These are phyloP conservation scores for Phalera bucephala DNA, from an alignment of 2,888 invertebrate species.

Conservation along the genomic window DNA sequence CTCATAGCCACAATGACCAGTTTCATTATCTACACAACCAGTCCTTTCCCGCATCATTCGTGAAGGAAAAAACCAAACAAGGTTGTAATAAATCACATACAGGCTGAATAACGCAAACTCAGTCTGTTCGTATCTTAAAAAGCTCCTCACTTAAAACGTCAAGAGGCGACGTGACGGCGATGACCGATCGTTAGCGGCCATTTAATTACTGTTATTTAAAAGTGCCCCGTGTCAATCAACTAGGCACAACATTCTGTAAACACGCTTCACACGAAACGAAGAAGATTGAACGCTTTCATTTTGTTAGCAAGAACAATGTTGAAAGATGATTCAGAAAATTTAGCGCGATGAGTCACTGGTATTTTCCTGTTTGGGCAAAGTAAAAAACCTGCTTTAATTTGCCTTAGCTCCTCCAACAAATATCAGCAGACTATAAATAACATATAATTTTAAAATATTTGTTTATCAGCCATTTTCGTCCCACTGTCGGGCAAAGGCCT, in stretches of 20 bases:
- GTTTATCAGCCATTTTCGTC: too few relatives aligned
- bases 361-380: neutral
- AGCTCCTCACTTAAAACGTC: slow-evolving; percentile 55
- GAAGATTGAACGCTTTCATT: slow-evolving; percentile 20
- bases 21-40: too few relatives aligned
- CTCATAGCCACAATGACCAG: too few relatives aligned
- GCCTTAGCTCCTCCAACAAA: too few relatives aligned
- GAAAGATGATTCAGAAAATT: slow-evolving; percentile 2
- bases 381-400: neutral
- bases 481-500: too few relatives aligned
- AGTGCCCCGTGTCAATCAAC: slow-evolving; percentile 65
- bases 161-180: slow-evolving; percentile 44
- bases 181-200: slow-evolving; percentile 56
- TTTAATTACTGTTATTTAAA: slow-evolving; percentile 75
- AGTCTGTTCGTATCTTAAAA: slow-evolving; percentile 20
- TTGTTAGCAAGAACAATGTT: slow-evolving; percentile 3
- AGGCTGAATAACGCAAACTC: too few relatives aligned
- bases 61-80: too few relatives aligned
- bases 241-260: slow-evolving; percentile 38
- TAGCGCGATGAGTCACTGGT: neutral
- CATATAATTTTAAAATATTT: too few relatives aligned
- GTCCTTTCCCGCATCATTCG: too few relatives aligned
- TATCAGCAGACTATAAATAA: too few relatives aligned
- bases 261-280: slow-evolving; percentile 28
- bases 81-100: too few relatives aligned